Evolutionary conservation across 2,113 vertebrate genomes (phyloP).

Genomic region (Murina feae): DNA sequence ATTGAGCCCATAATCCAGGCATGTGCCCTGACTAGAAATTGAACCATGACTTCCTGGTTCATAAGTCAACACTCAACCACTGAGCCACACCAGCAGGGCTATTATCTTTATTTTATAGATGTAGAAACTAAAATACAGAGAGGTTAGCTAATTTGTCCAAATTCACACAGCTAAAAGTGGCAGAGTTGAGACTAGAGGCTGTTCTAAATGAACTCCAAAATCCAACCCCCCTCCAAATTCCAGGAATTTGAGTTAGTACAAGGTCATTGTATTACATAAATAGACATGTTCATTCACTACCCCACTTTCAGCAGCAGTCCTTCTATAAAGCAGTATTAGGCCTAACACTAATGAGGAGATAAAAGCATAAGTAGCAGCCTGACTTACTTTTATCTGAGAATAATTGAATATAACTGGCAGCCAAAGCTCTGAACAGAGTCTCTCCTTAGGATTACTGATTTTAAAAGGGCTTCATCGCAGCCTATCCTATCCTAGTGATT

Average conservation of each 20-base stretch:
- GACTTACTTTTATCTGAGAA: slow-evolving; percentile 53
- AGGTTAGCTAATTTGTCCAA: not conserved
- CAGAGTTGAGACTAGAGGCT: not conserved
- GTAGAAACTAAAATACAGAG: not conserved
- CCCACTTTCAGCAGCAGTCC: not conserved
- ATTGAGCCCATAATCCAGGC: too few relatives aligned
- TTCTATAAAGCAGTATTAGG: slow-evolving; percentile 55
- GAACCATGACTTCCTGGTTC: too few relatives aligned
- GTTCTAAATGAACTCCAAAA: not conserved
- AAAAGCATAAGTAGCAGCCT: slow-evolving; percentile 49
- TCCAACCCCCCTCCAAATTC: not conserved
- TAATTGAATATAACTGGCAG: slow-evolving; percentile 61
- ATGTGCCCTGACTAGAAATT: too few relatives aligned
- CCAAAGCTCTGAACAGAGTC: slow-evolving; percentile 22
- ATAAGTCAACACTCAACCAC: too few relatives aligned
- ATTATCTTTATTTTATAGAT: not conserved
- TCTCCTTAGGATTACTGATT: slow-evolving; percentile 30
- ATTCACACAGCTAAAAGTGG: not conserved
- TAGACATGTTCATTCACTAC: not conserved
- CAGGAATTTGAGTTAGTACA: not conserved
- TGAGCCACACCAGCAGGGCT: not conserved
- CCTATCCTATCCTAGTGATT: not conserved
- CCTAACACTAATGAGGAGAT: slow-evolving; percentile 63
- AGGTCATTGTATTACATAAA: not conserved
- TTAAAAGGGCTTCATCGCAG: slow-evolving; percentile 6